Evolutionary conservation across 2,888 invertebrate species (phyloP).

Genomic region (Busseola fusca): DNA sequence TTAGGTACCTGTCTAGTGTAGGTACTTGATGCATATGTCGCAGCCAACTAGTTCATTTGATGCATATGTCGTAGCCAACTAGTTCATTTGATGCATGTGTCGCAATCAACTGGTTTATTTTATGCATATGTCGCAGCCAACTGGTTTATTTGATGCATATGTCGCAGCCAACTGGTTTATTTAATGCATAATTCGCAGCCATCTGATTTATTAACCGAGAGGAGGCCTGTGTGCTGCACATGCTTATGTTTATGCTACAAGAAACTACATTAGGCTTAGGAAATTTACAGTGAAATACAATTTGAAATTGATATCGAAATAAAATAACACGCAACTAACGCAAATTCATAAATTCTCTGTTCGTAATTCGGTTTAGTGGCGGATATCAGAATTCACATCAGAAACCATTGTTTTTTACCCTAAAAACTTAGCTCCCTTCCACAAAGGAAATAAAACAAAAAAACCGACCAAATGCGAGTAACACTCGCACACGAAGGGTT

Average conservation of each 20-base stretch:
- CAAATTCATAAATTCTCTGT: background rate
- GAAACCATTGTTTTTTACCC: conserved; percentile 28
- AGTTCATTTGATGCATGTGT: too few species aligned
- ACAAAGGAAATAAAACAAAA: conserved; percentile 33
- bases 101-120: too few species aligned
- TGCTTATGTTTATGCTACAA: background rate
- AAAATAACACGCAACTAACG: background rate
- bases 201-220: too few species aligned
- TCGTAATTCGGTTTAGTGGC: conserved; percentile 9
- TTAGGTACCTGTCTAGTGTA: background rate
- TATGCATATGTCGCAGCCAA: too few species aligned
- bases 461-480: background rate
- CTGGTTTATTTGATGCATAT: too few species aligned
- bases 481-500: too few species aligned
- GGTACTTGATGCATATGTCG: too few species aligned
- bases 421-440: conserved; percentile 2
- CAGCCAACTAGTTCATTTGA: too few species aligned
- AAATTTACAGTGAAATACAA: background rate
- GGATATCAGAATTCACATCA: conserved; percentile 14
- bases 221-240: too few species aligned
- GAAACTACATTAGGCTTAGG: background rate
- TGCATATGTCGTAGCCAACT: too few species aligned
- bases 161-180: too few species aligned
- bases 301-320: background rate
- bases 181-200: too few species aligned